These are phyloP conservation scores for Sakesphorus luctuosus DNA, from an alignment of 2,113 vertebrate genomes.

Conservation along the genomic window DNA sequence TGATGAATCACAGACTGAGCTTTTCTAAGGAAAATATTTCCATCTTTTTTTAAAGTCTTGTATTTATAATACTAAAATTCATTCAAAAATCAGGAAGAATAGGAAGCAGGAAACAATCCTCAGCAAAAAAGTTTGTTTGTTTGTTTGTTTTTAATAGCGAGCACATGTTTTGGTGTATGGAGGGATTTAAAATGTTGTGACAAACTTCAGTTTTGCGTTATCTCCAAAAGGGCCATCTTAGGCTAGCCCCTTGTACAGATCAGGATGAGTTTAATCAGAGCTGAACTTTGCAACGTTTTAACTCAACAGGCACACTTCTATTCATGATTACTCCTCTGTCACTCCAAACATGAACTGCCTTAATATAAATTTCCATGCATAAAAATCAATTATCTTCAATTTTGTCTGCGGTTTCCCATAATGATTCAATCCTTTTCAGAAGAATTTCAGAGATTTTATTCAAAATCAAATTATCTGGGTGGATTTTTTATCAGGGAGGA, in stretches of 20 bases:
- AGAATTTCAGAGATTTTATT: background rate
- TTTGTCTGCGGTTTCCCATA: background rate
- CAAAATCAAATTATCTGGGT: background rate
- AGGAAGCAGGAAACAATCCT: background rate
- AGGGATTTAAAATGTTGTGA: background rate
- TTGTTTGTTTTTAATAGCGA: background rate
- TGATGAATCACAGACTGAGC: background rate
- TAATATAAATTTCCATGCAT: background rate
- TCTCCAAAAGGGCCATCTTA: rapidly evolving
- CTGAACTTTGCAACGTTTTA: background rate
- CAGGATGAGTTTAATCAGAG: background rate
- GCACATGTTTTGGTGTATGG: background rate
- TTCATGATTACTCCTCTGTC: background rate
- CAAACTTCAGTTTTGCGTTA: background rate
- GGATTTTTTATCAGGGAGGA: background rate
- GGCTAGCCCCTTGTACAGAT: background rate
- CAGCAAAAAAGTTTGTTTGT: background rate
- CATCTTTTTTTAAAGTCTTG: rapidly evolving
- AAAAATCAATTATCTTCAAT: constrained; percentile 8
- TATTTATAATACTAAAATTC: background rate
- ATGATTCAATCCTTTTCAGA: background rate
- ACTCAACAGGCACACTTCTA: background rate
- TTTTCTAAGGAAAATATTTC: background rate
- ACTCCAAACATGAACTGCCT: background rate
- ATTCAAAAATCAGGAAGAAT: background rate